phyloP scores from a whole-genome alignment of 2,888 invertebrate species.

The Camptogramma bilineatum region DNA sequence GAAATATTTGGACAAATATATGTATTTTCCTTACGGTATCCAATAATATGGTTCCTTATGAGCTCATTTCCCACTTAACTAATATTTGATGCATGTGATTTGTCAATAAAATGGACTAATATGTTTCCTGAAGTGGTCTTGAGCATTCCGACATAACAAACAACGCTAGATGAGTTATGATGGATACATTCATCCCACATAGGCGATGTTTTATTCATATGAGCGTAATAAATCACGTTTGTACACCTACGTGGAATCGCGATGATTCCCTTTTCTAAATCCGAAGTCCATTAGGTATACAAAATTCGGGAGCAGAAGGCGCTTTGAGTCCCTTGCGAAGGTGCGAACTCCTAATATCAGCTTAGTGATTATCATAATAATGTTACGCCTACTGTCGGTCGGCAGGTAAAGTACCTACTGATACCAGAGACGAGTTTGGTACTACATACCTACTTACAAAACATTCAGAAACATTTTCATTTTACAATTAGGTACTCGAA shows the following conservation, averaged over 20 bases:
- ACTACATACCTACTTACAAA: conserved; percentile 5
- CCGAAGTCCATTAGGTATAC: conserved; percentile 59
- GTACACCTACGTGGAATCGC: conserved; percentile 56
- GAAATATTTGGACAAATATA: conserved; percentile 7
- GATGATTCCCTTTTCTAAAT: conserved; percentile 62
- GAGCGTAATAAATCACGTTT: conserved; percentile 67
- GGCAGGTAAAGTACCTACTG: neutral
- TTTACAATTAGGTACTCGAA: conserved; percentile 25
- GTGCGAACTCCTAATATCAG: conserved; percentile 46
- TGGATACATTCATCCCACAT: conserved; percentile 60
- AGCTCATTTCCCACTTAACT: conserved; percentile 15
- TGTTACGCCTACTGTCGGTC: conserved; percentile 31
- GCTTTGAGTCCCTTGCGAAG: conserved; percentile 37
- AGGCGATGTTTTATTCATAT: conserved; percentile 70
- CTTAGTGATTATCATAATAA: conserved; percentile 47
- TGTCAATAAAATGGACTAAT: conserved; percentile 46
- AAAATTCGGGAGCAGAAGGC: conserved; percentile 51
- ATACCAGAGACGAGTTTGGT: neutral
- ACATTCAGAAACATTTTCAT: conserved; percentile 20
- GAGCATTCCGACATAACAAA: conserved; percentile 49
- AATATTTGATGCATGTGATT: conserved; percentile 33
- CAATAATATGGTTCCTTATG: conserved; percentile 12
- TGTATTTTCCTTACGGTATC: conserved; percentile 2
- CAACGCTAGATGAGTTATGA: conserved; percentile 56
- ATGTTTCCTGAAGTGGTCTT: conserved; percentile 47